Conservation (phyloP, 2,113 vertebrate species). For the Mus spicilegus region DNA sequence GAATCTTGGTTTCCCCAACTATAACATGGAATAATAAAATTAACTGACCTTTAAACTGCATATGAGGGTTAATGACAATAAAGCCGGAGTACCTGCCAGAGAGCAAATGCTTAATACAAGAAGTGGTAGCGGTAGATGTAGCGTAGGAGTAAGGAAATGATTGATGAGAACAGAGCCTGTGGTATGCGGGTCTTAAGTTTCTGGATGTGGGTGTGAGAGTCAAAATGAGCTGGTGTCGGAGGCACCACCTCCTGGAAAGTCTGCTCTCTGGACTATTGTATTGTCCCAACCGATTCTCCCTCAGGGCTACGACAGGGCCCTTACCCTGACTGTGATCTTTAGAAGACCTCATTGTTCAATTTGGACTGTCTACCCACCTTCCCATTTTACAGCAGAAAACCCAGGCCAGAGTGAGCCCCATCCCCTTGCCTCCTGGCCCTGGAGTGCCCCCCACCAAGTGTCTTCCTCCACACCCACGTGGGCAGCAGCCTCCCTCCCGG, state of each 20-base stretch:
- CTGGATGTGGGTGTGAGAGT: conserved; percentile 1
- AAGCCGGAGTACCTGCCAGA: not conserved
- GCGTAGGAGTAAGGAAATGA: not conserved
- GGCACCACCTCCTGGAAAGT: not conserved
- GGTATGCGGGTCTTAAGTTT: not conserved
- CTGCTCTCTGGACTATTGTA: not conserved
- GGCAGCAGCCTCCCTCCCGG: conserved; percentile 19
- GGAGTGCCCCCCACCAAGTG: not conserved
- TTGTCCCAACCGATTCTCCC: not conserved
- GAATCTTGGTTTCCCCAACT: not conserved
- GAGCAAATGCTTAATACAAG: not conserved
- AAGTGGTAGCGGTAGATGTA: too few relatives aligned
- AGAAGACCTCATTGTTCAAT: not conserved
- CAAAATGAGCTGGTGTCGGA: not conserved
- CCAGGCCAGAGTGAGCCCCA: not conserved
- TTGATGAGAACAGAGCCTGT: not conserved
- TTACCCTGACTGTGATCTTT: not conserved
- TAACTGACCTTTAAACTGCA: not conserved
- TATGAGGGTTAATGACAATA: not conserved
- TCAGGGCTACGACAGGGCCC: not conserved
- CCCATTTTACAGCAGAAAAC: not conserved
- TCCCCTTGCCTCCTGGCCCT: not conserved
- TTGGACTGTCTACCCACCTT: not conserved
- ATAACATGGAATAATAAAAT: conserved; percentile 24
- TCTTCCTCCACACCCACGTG: not conserved